Base-by-base conservation (phyloP, 2,888 invertebrate species). In the Coremacera marginata region DNA sequence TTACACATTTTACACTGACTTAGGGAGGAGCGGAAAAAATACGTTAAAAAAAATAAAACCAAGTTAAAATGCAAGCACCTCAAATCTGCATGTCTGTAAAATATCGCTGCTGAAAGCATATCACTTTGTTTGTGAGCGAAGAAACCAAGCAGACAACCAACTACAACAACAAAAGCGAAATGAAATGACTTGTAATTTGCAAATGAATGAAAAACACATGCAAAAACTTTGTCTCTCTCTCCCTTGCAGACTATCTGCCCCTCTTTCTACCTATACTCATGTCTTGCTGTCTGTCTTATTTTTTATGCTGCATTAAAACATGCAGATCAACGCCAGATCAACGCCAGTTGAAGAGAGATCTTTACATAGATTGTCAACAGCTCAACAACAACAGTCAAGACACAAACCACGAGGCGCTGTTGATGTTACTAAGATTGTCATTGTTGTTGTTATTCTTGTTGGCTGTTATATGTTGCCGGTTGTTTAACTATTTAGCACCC, bases 171-270 rank as follows among this genome's bases (percentile, higher is more conserved):
- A 11, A 9, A 25, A 51, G 51, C 25, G 3, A 22, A 67, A 67
- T 44, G 25, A 68, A 27, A 68, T 49, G 49, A 68, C 74, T 31
- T 74, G 74, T 65, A 74, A 67, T 67, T 67, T 55, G 74, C 65
- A 74, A 74, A 74, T 74, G 74, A 74, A 74, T 74, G 65, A 25
- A 37, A 65, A 55, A 67, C 74, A 74, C 74, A 52, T 52, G 68
- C 51, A 16, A 68, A 25, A 14, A 51, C n/a, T 16, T 22, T 7
- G 63, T 31, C 16, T 22, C 11, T 22, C 22, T 55, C 22, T 3
- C 55, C 8, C 55, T 37, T 1, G 19, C 7, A 2, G 8, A 22
- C 31, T 27, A 1, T 22, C 31, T 31, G 27, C 11, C 27, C 34
- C 3, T 0, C 19, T 19, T 22, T 16, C 55, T n/a, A 25, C 5